Conservation (phyloP, 2,888 invertebrate genomes). For the Drosophila mettleri region DNA sequence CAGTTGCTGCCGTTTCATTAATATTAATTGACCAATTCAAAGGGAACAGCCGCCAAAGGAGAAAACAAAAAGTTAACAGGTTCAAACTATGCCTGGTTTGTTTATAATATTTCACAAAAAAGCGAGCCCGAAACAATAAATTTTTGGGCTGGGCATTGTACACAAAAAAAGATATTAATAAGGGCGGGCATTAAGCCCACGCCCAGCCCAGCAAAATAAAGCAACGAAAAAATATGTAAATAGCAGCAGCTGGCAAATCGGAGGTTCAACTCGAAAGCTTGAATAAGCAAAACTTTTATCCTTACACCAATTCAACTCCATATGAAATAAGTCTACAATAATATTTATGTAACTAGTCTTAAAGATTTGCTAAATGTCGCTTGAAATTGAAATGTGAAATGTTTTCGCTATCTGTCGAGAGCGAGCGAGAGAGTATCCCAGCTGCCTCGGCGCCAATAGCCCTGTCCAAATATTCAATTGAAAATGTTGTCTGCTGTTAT, state of each 20-base stretch:
- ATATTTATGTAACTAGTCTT: neutral
- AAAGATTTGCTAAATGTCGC: neutral
- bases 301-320: neutral
- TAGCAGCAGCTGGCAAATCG: constrained; percentile 21
- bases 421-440: constrained; percentile 8
- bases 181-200: constrained; percentile 36
- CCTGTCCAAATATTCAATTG: constrained; percentile 45
- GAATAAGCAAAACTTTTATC: constrained; percentile 39
- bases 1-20: constrained; percentile 62
- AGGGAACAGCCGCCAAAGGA: constrained; percentile 50
- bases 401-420: neutral
- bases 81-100: constrained; percentile 39
- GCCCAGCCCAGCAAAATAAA: constrained; percentile 26
- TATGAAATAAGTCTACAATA: neutral
- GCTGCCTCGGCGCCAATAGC: constrained; percentile 6
- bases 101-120: constrained; percentile 37
- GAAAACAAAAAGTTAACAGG: constrained; percentile 40
- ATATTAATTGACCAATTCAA: constrained; percentile 79
- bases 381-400: constrained; percentile 43
- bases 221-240: constrained; percentile 51
- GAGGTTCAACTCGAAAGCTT: constrained; percentile 2
- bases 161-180: constrained; percentile 41
- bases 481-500: constrained; percentile 12
- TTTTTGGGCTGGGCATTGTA: constrained; percentile 17
- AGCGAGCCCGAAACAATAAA: constrained; percentile 23